phyloP scores from a whole-genome alignment of 2,113 vertebrate species.

The Thermophis baileyi region DNA sequence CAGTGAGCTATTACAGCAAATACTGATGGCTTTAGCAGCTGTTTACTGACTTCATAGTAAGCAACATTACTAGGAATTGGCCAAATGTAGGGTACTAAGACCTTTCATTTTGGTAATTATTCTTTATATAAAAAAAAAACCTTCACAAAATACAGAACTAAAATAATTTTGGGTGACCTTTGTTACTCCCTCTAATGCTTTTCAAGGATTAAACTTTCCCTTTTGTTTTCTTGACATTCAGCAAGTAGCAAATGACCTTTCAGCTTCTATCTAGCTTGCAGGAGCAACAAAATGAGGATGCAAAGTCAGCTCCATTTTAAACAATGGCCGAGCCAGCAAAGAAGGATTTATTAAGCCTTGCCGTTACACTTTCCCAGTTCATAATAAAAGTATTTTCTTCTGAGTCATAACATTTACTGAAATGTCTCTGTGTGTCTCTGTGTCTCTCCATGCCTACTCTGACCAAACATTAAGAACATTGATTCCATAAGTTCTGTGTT shows the following conservation, averaged over 20 bases:
- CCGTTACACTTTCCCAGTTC: neutral
- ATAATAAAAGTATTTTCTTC: neutral
- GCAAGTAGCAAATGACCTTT: slow-evolving; percentile 25
- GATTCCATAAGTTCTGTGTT: neutral
- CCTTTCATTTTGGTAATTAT: slow-evolving; percentile 19
- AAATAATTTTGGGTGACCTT: slow-evolving; percentile 27
- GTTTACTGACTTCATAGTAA: neutral
- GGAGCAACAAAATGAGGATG: slow-evolving; percentile 11
- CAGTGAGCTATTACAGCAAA: neutral
- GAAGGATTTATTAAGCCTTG: neutral
- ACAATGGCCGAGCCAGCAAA: slow-evolving; percentile 9
- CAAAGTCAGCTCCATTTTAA: neutral
- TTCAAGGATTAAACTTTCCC: slow-evolving; percentile 26
- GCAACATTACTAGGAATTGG: neutral
- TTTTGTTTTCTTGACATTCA: slow-evolving; percentile 35
- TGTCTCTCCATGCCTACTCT: neutral
- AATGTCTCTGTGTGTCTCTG: neutral
- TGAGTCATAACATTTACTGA: neutral
- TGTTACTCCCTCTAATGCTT: slow-evolving; percentile 5
- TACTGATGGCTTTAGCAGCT: neutral
- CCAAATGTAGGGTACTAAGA: neutral
- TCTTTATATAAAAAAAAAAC: neutral
- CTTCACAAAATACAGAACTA: slow-evolving; percentile 11
- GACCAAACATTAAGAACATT: no score
- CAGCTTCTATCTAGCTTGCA: slow-evolving; percentile 1